A percentile compares a stretch with the other conserved stretches of the same genome.
Evolutionary conservation across 2,888 invertebrate species (phyloP).

Genomic region (Amaurobius ferox): DNA sequence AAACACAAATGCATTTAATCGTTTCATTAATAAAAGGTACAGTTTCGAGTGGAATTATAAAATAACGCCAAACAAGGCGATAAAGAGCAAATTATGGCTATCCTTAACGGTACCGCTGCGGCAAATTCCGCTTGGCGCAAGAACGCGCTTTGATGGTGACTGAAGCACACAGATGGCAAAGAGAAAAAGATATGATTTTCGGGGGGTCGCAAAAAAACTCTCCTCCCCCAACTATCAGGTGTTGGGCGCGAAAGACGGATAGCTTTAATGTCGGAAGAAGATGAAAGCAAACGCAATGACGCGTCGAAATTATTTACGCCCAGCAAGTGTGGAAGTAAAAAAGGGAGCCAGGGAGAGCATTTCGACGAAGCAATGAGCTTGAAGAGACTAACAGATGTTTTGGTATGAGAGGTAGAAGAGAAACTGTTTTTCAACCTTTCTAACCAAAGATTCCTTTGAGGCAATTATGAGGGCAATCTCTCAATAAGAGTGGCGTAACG

Average conservation of each 20-base stretch:
- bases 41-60: too few species aligned
- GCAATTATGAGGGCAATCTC: too few species aligned
- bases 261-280: slow-evolving; percentile 50
- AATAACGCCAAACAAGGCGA: not conserved
- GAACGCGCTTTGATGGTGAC: not conserved
- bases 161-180: not conserved
- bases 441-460: too few species aligned
- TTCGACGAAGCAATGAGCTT: not conserved
- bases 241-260: slow-evolving; percentile 55
- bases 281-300: slow-evolving; percentile 56
- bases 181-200: not conserved
- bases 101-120: too few species aligned
- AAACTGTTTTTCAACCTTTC: not conserved
- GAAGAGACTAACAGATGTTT: slow-evolving; percentile 48
- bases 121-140: not conserved
- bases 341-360: slow-evolving; percentile 5
- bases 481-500: too few species aligned
- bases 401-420: not conserved
- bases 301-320: slow-evolving; percentile 60
- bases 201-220: not conserved
- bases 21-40: too few species aligned
- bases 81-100: not conserved
- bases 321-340: slow-evolving; percentile 32
- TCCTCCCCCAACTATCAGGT: slow-evolving; percentile 51
- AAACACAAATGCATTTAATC: too few species aligned